Evolutionary conservation across 2,888 invertebrate genomes (phyloP), one percentile per base, ranked within the genome.

Genomic region (Pemphredon lugubris): DNA sequence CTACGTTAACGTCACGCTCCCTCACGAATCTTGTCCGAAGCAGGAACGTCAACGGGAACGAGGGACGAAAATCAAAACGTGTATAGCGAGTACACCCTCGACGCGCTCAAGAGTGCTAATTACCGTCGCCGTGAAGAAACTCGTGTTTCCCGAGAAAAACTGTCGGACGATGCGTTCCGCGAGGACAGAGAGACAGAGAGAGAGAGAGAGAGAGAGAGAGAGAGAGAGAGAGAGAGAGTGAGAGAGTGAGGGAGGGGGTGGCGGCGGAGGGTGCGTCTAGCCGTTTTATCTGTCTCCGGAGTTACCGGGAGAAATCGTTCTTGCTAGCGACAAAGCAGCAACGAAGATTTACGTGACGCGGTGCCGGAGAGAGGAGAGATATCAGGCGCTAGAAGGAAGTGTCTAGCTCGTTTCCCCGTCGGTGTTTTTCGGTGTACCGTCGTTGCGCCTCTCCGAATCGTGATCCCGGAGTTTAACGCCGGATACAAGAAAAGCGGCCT

Each of bases 321-420:
- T 81, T 78, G 75, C 77, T 68, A 80, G 70, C 76, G 68, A 71
- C 68, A 63, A 70, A 71, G 71, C 66, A 77, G 42, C 68, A 50
- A 54, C 65, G 57, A 80, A 80, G 81, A 80, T 80, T 80, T 79
- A 81, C 79, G 82, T 57, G 81, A 69, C 72, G 71, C 73, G 53
- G 57, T 66, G 73, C 70, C 72, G 69, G 69, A n/a, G n/a, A n/a
- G 14, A 26, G 42, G 50, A 75, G 74, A 80, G 77, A 80, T 70
- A 58, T 39, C 67, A 44, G 50, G 39, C 60, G 63, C 53, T 45
- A 63, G 61, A 63, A 70, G 59, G 67, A 75, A 72, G 60, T 61
- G 60, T 67, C 71, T 50, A 58, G 61, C 72, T 53, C 61, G 79
- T 68, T 77, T 63, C 74, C 18, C 61, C 60, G 58, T 55, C 42